Base-by-base conservation (phyloP, 2,888 invertebrate genomes). In the Ectropis crepuscularia region DNA sequence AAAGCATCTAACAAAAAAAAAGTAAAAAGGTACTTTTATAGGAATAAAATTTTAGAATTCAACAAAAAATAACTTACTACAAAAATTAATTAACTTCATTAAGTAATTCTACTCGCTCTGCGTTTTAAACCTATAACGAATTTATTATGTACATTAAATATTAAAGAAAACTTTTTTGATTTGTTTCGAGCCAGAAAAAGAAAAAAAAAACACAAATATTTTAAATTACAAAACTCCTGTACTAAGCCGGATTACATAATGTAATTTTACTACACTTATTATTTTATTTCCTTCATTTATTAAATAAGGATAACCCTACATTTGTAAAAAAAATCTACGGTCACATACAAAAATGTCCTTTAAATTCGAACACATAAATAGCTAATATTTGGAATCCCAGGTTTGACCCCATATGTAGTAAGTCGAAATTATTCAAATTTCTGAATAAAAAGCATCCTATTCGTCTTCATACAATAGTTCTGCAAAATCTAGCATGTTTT, bases 11-110 rank as follows among this genome's bases (percentile, higher is more conserved):
- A 84, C 86, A 87, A 86, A 76, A 76, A 83, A 28, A 84, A 79
- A 79, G 75, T 75, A 81, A 84, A 82, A 87, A 90, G 90, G 90
- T 90, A 90, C 89, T 78, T 86, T 83, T 80, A 83, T 90, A 92
- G 92, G 92, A 92, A 92, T 92, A 89, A 87, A 75, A 77, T 85
- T 89, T 74, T 83, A 89, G 87, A 88, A 83, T 73, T 86, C 86
- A 89, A 89, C 90, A 89, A 90, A 80, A 78, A 77, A 77, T 79
- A 80, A 75, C 74, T 80, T 82, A 81, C 80, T 49, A 58, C 83
- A 82, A 79, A 82, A 83, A 80, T 61, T 55, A 63, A 54, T 50
- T 41, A 51, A 10, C 8, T 45, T 55, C 58, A 50, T 67, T 75
- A 79, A 75, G 70, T 76, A 79, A 83, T 68, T 67, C 77, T 85